Base-by-base conservation (phyloP, 1,140 invertebrate species). In the Macrobrachium nipponense region DNA sequence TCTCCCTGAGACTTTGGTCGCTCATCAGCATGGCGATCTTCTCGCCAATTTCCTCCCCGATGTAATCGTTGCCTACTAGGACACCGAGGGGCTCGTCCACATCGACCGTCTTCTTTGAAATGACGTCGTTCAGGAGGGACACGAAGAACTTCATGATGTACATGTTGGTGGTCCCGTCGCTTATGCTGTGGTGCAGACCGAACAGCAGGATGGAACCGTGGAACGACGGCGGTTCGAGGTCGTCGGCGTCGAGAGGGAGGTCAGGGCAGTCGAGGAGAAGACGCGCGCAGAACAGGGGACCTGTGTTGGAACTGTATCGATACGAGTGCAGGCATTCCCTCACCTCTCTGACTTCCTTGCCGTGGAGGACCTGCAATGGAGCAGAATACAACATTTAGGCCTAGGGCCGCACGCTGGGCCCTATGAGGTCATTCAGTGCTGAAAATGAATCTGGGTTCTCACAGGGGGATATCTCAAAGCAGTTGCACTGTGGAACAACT, bases 101-200 rank as follows among this genome's bases (percentile, higher is more conserved):
- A n/a, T 83, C 61, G 20, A 83, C 27, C 8, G 82, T 14, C 3
- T 76, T 75, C 14, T 59, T 6, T 36, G 59, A 17, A 18, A 83
- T 64, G n/a, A 83, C 82, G 27, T 77, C 44, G 36, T 83, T 61
- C 27, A 83, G 44, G 11, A 83, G 58, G 11, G 59, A 61, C 7
- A 83, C n/a, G 36, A 83, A 77, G 8, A 44, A 62, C 60, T 77
- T 61, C 17, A 61, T 51, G 11, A 77, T 73, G 18, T 62, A 18
- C 73, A 75, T 62, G 72, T 83, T 83, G 60, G 82, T 64, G 4
- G 72, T 77, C 11, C 82, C 82, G 61, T 83, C 82, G 11, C 72
- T 70, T 17, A 83, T 83, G 12, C 82, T 73, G 43, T 83, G 82
- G 36, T 83, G 73, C 18, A 75, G 43, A 18, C 58, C 82, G 12